A percentile compares a stretch with the other conserved stretches of the same genome.
These are phyloP conservation scores for Amblyteles armatorius DNA, from an alignment of 2,888 invertebrate genomes.

Conservation along the genomic window DNA sequence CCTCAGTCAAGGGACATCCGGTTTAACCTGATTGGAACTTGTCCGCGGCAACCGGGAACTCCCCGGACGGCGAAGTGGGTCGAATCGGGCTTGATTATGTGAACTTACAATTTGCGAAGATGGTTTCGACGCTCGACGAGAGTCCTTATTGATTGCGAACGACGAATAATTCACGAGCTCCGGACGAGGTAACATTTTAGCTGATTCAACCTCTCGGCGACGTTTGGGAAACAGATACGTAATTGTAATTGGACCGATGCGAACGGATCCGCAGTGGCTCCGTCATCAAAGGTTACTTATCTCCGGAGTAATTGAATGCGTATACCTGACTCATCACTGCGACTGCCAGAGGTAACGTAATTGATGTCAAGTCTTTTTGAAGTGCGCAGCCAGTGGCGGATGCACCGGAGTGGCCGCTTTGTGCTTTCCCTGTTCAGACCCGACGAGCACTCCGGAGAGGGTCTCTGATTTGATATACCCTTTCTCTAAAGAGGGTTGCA, in stretches of 20 bases:
- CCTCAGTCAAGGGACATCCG: conserved; percentile 48
- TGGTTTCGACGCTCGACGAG: conserved; percentile 15
- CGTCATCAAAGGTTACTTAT: background rate
- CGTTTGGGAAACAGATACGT: background rate
- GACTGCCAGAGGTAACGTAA: background rate
- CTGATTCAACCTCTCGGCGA: background rate
- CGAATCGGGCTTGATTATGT: conserved; percentile 30
- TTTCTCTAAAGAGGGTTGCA: background rate
- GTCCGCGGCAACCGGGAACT: conserved; percentile 49
- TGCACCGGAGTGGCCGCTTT: conserved; percentile 7
- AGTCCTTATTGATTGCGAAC: conserved; percentile 58
- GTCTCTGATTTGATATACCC: conserved; percentile 10
- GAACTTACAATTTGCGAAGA: conserved; percentile 45
- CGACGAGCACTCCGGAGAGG: conserved; percentile 13
- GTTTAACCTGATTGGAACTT: conserved; percentile 64
- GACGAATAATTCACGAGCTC: conserved; percentile 23
- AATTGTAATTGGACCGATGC: background rate
- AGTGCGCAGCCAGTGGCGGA: background rate
- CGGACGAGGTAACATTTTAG: background rate
- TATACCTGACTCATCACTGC: background rate
- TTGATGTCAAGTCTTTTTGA: conserved; percentile 8
- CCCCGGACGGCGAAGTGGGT: background rate
- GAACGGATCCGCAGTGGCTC: background rate
- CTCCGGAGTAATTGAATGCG: background rate
- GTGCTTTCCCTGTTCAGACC: background rate